Base-by-base conservation (phyloP, 2,797 vertebrate genomes). In the Rhincodon typus region DNA sequence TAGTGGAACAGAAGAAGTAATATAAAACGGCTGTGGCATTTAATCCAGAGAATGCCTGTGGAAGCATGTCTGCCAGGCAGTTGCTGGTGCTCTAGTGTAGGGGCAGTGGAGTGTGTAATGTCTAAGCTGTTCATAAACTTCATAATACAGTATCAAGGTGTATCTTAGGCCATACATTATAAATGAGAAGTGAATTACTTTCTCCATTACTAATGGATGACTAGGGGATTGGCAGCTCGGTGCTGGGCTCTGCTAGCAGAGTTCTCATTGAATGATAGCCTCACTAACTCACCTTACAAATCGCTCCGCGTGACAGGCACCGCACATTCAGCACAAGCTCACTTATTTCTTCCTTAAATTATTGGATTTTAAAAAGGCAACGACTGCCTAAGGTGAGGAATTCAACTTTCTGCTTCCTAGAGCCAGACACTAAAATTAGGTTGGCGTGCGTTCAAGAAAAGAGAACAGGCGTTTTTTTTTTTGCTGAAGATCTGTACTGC, bases 211-310 rank as follows among this genome's bases (percentile, higher is more conserved):
- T 97, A 97, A 97, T 97, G 97, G 97, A 97, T 97, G 96, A 97
- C 96, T 96, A 97, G 97, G 97, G 97, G 97, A 97, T 97, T 97
- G 97, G 97, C 97, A 98, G 97, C 97, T 97, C 97, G 96, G 97
- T 97, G 97, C 97, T 97, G 96, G 96, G 96, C 96, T 38, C 96
- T 97, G 96, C 94, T 70, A 96, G 96, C 94, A 79, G 72, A 62
- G 46, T 50, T 90, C 93, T 84, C 88, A 96, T 96, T 96, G 96
- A 96, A 96, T 96, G 96, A 97, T 96, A 97, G 96, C 96, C 95
- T 95, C 96, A 97, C 96, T 97, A 97, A 97, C 97, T 97, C 97
- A 97, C 96, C 97, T 97, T 97, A 97, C 96, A 96, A 97, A 96
- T 96, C 96, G 96, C 96, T 97, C 97, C 96, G 96, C 96, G 96